Evolutionary conservation across 2,888 invertebrate genomes (phyloP), one percentile per base, ranked within the genome.

Genomic region (Leptarthrus brevirostris): DNA sequence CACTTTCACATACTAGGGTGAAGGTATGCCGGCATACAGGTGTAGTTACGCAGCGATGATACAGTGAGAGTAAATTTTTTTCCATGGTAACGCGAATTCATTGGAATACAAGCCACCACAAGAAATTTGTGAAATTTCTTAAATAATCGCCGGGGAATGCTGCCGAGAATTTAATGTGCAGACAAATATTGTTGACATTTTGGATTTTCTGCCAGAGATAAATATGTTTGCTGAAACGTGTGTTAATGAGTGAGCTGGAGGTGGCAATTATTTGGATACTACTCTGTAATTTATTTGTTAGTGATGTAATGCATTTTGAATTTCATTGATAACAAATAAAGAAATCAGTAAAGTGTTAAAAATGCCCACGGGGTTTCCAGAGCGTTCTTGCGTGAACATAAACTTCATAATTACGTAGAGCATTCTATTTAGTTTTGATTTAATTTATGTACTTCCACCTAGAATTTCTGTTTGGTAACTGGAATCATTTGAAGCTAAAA

Each of bases 171-270:
- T 56, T 56, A 26, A 56, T 56, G 16, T 10, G 3, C 16, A 58
- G 26, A 36, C 36, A 40, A 58, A 58, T 18, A 20, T 58, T 58
- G 36, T 58, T 58, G 58, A 58, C 58, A 20, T 20, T 18, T 20
- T 20, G 18, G 12, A 58, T 58, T 36, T 36, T 30, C 8, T 10
- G 20, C 20, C 58, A 3, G 40, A 40, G 40, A 40, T 1, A 40
- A 40, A 40, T 40, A 2, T 40, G 40, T 40, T 40, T 40, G 40
- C 12, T 12, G 40, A 40, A 2, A 12, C 0, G 40, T 12, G 1
- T 40, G 2, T 30, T 5, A 30, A 30, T 30, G 30, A 30, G 4
- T 3, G 30, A 30, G 30, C 8, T 30, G 30, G 30, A 30, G 8
- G 8, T 30, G 30, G 30, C n/a, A 30, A 30, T 30, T 5, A 3